Percentiles rank a stretch among this genome's conserved stretches.
Conservation (phyloP, 2,888 invertebrate species). For the Eucera pruinosa region DNA sequence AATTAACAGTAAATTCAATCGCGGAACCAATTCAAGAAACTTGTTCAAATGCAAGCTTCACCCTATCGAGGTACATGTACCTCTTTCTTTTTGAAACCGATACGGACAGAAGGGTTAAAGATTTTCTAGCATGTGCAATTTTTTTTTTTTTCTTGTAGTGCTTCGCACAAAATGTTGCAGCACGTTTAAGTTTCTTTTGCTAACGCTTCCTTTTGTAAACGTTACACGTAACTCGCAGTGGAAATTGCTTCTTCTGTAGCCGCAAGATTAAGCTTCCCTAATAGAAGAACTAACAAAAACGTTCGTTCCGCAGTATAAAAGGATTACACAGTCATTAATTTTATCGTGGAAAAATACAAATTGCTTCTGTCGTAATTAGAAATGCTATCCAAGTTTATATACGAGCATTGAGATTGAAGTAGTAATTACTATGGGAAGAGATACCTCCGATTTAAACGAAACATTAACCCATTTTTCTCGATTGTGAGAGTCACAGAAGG, state of each 20-base stretch:
- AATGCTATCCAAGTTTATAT: background rate
- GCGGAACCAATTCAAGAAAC: background rate
- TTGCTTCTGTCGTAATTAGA: background rate
- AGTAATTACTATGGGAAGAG: background rate
- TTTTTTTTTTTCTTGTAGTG: no score
- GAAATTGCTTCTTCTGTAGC: background rate
- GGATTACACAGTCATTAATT: background rate
- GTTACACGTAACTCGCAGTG: background rate
- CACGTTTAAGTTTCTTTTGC: background rate
- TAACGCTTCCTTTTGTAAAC: background rate
- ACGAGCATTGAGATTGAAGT: background rate
- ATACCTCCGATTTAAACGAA: no score
- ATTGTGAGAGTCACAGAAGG: no score
- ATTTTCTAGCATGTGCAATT: slow-evolving; percentile 12
- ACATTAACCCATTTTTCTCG: no score
- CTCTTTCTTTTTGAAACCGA: no score
- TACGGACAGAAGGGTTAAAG: background rate
- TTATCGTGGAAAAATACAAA: background rate
- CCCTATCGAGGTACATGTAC: background rate
- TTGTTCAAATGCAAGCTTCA: background rate
- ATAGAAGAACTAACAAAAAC: slow-evolving; percentile 12
- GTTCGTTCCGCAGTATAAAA: background rate
- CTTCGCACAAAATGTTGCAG: background rate
- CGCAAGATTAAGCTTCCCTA: background rate
- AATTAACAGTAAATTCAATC: slow-evolving; percentile 29